phyloP scores from a whole-genome alignment of 2,113 vertebrate species.

The Psammodynastes pulverulentus region DNA sequence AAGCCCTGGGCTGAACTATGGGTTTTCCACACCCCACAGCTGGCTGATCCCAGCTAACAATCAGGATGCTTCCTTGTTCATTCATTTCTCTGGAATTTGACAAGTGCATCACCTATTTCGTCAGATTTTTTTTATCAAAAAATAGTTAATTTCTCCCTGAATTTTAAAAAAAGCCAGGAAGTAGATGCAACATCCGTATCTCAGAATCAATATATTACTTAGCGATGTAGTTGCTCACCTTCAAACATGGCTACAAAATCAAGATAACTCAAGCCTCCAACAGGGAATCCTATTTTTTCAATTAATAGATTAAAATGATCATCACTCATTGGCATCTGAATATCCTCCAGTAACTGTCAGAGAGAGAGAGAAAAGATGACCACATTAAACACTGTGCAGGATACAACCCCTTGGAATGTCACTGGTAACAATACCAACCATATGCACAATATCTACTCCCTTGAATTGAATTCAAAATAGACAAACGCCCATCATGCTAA shows the following conservation, averaged over 20 bases:
- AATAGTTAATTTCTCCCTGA: background rate
- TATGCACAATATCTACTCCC: background rate
- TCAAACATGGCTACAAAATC: constrained; percentile 59
- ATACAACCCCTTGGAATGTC: background rate
- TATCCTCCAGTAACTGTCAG: constrained; percentile 58
- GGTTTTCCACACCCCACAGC: no score
- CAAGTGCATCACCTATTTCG: background rate
- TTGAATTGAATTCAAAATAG: background rate
- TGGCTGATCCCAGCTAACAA: background rate
- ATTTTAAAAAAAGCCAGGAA: background rate
- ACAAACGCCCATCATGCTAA: background rate
- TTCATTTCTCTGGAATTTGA: background rate
- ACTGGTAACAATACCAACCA: background rate
- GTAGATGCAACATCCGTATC: background rate
- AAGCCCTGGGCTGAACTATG: no score
- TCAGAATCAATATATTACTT: background rate
- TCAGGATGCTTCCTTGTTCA: background rate
- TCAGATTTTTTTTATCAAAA: background rate
- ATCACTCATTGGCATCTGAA: constrained; percentile 56
- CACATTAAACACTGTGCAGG: background rate
- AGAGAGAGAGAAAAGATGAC: background rate
- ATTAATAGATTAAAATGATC: constrained; percentile 47
- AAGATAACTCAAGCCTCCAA: constrained; percentile 51
- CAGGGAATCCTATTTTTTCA: constrained; percentile 47
- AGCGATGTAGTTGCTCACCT: constrained; percentile 45